phyloP scores from a whole-genome alignment of 2,797 vertebrate genomes.

The Acipenser oxyrinchus region DNA sequence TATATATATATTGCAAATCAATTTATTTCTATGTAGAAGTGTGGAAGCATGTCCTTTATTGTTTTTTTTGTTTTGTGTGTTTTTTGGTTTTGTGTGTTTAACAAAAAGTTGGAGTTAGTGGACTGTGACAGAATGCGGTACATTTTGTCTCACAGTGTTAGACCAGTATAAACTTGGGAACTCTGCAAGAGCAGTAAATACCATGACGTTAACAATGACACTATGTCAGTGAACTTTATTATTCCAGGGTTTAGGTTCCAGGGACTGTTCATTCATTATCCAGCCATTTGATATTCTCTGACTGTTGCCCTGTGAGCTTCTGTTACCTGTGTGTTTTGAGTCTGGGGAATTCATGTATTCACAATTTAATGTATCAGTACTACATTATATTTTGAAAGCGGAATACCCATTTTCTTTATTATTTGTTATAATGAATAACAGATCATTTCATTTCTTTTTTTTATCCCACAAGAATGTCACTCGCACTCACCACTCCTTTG shows the following conservation, averaged over 20 bases:
- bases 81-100: not conserved
- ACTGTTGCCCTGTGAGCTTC: no score
- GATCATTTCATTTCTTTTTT: no score
- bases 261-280: conserved; percentile 19
- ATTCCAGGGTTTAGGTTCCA: conserved; percentile 41
- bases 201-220: not conserved
- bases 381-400: no score
- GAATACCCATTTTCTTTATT: no score
- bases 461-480: no score
- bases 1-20: not conserved
- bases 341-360: no score
- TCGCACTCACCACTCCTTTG: no score
- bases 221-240: conserved; percentile 11
- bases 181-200: not conserved
- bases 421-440: no score
- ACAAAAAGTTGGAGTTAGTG: conserved; percentile 11
- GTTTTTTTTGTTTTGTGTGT: conserved; percentile 1
- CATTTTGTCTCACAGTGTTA: conserved; percentile 35
- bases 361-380: no score
- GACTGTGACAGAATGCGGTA: conserved; percentile 21
- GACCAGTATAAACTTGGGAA: conserved; percentile 36
- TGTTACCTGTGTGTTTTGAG: no score
- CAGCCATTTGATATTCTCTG: no score
- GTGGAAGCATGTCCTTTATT: conserved; percentile 16
- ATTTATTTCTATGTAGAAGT: conserved; percentile 18